Evolutionary conservation across 2,113 vertebrate genomes (phyloP), one percentile per base, ranked within the genome.

Genomic region (Malurus cyaneus): DNA sequence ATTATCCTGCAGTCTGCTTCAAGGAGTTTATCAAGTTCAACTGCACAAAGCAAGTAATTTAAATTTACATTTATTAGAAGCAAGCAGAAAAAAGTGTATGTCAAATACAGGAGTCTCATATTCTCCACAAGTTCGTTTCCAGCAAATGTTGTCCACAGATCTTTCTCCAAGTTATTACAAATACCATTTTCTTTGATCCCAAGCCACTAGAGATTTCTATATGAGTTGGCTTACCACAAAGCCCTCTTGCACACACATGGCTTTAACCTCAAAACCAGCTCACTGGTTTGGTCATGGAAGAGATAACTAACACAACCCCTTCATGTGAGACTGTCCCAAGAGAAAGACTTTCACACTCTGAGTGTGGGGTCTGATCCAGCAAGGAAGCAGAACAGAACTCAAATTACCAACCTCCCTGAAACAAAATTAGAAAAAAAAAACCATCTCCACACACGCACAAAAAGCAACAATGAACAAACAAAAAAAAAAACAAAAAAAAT

Each of bases 201-300:
- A 81, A 80, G 47, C 56, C 90, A 85, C n/a, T 19, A 42, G 26
- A 47, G 50, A 69, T 61, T 78, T 76, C 85, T n/a, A 28, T 3
- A 14, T 53, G 84, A 89, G 50, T 5, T 77, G 70, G 49, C 34
- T 82, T 85, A 80, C 78, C 91, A 85, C 23, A 42, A 65, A 93
- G 21, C 15, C 42, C 28, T 83, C 86, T 81, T 67, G 28, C 39
- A 71, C 36, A 81, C 52, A 50, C 41, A 42, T 3, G 52, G 54
- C 21, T 86, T 52, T 91, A 70, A 92, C 93, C 70, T 91, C 78
- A 92, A 94, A 94, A 72, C 62, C 77, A 82, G 39, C 42, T 11
- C 78, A 39, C 11, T 25, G 28, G 17, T 64, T 65, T 87, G 73
- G 46, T 76, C 59, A 36, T 5, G 54, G 67, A 50, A 76, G 50